Conservation (phyloP, 2,113 vertebrate genomes). For the rat (Rattus norvegicus) region GRCr8 NC_086026.1:120239501-120240000, state of each 20-base stretch:
- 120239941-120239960: background rate
- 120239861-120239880: accelerated
- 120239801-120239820: background rate
- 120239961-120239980: background rate
- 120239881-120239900: background rate
- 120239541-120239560: slow-evolving; percentile 73
- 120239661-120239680: background rate
- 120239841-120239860: too few relatives aligned
- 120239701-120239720: background rate
- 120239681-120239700: background rate
- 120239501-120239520: slow-evolving; percentile 45
- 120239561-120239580: slow-evolving; percentile 66
- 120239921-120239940: background rate
- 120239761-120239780: background rate
- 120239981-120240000: background rate
- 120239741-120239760: background rate
- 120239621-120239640: slow-evolving; percentile 20
- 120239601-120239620: slow-evolving; percentile 57
- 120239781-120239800: background rate
- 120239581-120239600: slow-evolving; percentile 63
- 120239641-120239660: background rate
- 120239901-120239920: background rate
- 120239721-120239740: background rate
- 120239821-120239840: background rate
- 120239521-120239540: slow-evolving; percentile 71